phyloP scores from a whole-genome alignment of 1,140 invertebrate genomes.

The Rhopalosiphum padi region DNA sequence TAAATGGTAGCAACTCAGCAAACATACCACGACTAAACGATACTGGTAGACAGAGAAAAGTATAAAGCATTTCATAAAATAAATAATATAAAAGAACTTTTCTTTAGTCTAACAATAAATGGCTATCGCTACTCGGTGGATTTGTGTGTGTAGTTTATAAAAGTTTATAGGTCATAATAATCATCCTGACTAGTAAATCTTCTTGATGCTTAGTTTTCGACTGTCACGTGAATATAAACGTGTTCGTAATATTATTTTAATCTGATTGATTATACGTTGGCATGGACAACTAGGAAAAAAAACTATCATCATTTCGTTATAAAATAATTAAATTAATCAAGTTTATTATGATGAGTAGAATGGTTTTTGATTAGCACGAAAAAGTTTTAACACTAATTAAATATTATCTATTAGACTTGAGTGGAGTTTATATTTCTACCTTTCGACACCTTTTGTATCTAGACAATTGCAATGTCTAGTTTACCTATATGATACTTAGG shows the following conservation, averaged over 20 bases:
- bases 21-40: neutral
- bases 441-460: no score
- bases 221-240: neutral
- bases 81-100: conserved; percentile 33
- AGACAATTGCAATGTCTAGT: no score
- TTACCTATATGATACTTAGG: no score
- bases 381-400: no score
- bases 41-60: neutral
- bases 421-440: no score
- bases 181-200: neutral
- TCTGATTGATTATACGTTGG: neutral
- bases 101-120: conserved; percentile 4
- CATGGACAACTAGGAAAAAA: neutral
- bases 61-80: neutral
- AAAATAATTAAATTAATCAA: neutral
- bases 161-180: conserved; percentile 13
- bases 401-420: no score
- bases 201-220: neutral
- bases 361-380: no score
- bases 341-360: neutral
- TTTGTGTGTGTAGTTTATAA: conserved; percentile 29
- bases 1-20: neutral
- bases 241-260: neutral
- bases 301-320: neutral
- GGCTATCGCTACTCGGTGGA: neutral